A percentile compares a stretch with the other conserved stretches of the same genome.
Conservation (phyloP, 1,140 invertebrate species). For the Trachymyrmex septentrionalis region DNA sequence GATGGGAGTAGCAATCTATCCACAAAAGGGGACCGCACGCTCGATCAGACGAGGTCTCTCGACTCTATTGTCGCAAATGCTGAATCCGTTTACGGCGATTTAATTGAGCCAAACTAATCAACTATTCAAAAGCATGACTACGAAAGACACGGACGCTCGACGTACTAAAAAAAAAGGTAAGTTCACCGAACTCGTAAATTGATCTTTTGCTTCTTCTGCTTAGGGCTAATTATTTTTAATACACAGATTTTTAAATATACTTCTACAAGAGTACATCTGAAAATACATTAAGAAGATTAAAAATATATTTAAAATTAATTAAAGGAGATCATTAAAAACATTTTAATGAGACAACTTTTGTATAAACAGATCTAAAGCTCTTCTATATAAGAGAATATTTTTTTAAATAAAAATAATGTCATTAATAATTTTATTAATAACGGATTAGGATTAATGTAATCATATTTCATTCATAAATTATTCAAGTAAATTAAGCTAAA, state of each 20-base stretch:
- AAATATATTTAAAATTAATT: neutral
- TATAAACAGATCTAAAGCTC: neutral
- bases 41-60: conserved; percentile 71
- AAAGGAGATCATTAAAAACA: neutral
- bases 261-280: neutral
- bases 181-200: conserved; percentile 2
- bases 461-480: conserved; percentile 22
- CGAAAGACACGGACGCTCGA: conserved; percentile 6
- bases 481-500: neutral
- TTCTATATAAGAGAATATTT: neutral
- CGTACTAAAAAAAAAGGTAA: neutral
- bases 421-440: neutral
- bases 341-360: neutral
- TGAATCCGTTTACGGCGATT: conserved; percentile 70
- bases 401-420: conserved; percentile 13
- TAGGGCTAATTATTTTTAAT: conserved; percentile 25
- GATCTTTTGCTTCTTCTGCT: neutral
- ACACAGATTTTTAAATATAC: neutral
- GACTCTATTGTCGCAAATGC: conserved; percentile 58
- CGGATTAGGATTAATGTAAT: conserved; percentile 2
- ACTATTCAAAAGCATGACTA: conserved; percentile 65
- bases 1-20: conserved; percentile 42
- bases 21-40: conserved; percentile 66
- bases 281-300: conserved; percentile 12
- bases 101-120: conserved; percentile 78